Evolutionary conservation across 2,113 vertebrate species (phyloP), one percentile per base, ranked within the genome.

Genomic region (Grallaria varia): DNA sequence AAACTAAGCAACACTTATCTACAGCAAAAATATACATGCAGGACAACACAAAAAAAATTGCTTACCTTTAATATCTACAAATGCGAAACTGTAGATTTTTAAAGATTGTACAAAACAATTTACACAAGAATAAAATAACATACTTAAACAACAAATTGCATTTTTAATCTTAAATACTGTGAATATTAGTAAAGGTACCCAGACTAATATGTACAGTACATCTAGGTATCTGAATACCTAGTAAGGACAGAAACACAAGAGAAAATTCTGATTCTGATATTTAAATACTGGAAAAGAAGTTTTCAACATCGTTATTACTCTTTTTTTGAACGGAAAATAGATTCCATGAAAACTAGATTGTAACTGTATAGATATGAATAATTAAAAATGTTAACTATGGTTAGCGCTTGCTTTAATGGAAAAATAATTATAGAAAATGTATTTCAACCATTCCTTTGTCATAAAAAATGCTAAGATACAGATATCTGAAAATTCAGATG

Each of bases 21-120:
- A 99, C 98, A 98, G 97, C 98, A 98, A 98, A 98, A 98, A 98
- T 97, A 97, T 98, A 98, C 99, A 99, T 99, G 98, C 98, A 98
- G 97, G 97, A 98, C 98, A 97, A 97, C 96, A 98, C 98, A 98
- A 97, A 96, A 97, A 95, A 95, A 97, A 97, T 97, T 93, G 96
- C 97, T 97, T 95, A 98, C 96, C 91, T 98, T 96, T 97, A 97
- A 97, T 98, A 98, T 98, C 96, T 98, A 98, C 98, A 98, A 98
- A 97, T 98, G 97, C 97, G 97, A 98, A 98, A 97, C 86, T 97
- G 98, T 97, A 97, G 96, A 92, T 97, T 96, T 98, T 97, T 96
- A 95, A 97, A 98, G 98, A 97, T 97, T 98, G 97, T 98, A 98
- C 96, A 98, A 98, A 97, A 98, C 92, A 97, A 98, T 98, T 98